Percentiles rank a stretch among this genome's conserved stretches.
Conservation (phyloP, 1,140 invertebrate genomes). For the Brachionus asplanchnoidis region DNA sequence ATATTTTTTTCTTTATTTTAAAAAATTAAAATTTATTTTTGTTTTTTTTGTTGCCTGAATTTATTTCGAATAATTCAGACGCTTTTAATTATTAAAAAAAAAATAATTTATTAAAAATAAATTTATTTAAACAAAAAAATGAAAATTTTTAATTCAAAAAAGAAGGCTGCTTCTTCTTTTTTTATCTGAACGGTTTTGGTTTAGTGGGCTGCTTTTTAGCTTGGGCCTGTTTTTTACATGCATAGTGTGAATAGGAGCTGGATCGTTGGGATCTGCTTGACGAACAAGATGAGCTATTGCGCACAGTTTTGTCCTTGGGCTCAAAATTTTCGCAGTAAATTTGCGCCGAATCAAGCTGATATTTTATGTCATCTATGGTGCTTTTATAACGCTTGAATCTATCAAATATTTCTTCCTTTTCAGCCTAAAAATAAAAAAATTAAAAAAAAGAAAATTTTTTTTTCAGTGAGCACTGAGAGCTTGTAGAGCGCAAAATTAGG, state of each 20-base stretch:
- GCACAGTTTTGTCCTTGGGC: background rate
- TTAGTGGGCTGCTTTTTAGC: background rate
- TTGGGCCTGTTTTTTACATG: background rate
- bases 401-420: conserved; percentile 7
- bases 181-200: conserved; percentile 21
- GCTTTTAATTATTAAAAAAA: background rate
- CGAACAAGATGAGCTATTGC: conserved; percentile 23
- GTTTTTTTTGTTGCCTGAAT: too few species aligned
- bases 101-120: background rate
- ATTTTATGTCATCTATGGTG: conserved; percentile 24
- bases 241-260: background rate
- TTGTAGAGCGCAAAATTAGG: background rate
- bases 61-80: too few species aligned
- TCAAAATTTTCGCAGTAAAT: background rate
- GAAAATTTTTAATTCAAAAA: background rate
- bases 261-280: background rate
- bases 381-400: background rate
- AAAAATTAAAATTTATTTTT: too few species aligned
- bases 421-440: background rate
- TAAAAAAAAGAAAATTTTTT: background rate
- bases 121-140: background rate
- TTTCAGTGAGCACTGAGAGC: background rate
- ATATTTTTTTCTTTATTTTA: too few species aligned
- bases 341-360: background rate
- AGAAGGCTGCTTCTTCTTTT: background rate